Evolutionary conservation across 2,888 invertebrate genomes (phyloP).

Genomic region (Phortica magna): DNA sequence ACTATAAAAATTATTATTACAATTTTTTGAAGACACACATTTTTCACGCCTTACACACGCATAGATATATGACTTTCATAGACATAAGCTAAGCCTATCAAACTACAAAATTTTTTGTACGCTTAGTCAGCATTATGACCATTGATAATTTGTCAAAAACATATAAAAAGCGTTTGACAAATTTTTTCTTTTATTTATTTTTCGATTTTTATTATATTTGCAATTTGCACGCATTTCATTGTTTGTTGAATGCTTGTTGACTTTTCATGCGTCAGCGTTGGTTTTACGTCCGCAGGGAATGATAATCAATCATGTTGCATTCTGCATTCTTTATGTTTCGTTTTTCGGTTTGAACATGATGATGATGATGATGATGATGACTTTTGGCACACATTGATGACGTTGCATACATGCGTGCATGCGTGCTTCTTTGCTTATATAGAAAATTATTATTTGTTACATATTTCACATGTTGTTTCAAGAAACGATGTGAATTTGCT

Average conservation of each 20-base stretch:
- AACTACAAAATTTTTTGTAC: neutral
- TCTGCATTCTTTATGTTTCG: neutral
- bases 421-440: slow-evolving; percentile 35
- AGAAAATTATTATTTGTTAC: slow-evolving; percentile 62
- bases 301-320: slow-evolving; percentile 67
- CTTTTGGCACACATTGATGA: slow-evolving; percentile 34
- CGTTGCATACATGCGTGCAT: slow-evolving; percentile 31
- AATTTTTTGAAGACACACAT: neutral
- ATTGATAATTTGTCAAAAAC: slow-evolving; percentile 21
- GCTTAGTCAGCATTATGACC: slow-evolving; percentile 20
- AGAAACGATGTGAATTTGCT: slow-evolving; percentile 21
- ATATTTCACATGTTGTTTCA: slow-evolving; percentile 45
- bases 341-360: neutral
- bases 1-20: neutral
- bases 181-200: neutral
- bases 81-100: too few relatives aligned
- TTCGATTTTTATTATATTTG: neutral
- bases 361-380: neutral
- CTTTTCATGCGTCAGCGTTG: slow-evolving; percentile 59
- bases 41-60: neutral
- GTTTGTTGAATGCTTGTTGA: slow-evolving; percentile 16
- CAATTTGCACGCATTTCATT: slow-evolving; percentile 14
- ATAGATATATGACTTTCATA: neutral
- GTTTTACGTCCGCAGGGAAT: slow-evolving; percentile 55
- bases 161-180: slow-evolving; percentile 10